These are phyloP conservation scores for Diaperis boleti DNA, from an alignment of 2,888 invertebrate species.

Conservation along the genomic window DNA sequence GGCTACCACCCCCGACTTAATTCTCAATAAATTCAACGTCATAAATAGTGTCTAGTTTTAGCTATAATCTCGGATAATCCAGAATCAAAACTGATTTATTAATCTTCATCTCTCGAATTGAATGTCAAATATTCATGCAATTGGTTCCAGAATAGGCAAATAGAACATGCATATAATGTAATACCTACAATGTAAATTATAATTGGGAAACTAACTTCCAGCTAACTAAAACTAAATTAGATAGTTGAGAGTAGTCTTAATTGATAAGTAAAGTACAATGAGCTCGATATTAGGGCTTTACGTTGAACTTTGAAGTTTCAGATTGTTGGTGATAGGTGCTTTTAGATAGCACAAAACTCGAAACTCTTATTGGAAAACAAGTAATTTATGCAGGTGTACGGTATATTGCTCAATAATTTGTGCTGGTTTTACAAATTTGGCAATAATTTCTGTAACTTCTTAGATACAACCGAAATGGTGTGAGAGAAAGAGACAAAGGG, in stretches of 20 bases:
- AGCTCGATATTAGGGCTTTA: background rate
- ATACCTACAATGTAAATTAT: background rate
- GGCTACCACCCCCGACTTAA: no score
- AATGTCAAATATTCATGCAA: no score
- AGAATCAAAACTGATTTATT: background rate
- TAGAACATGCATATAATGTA: no score
- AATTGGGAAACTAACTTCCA: slow-evolving; percentile 3
- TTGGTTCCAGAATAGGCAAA: no score
- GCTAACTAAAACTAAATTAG: slow-evolving; percentile 4
- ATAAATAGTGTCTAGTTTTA: background rate
- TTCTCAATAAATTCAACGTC: background rate
- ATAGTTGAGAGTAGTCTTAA: slow-evolving; percentile 5
- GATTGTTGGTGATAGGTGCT: background rate
- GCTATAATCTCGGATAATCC: background rate
- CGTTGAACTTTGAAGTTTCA: background rate
- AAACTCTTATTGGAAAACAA: no score
- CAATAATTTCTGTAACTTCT: no score
- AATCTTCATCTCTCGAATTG: no score
- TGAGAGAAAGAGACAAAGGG: no score
- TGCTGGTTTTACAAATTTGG: no score
- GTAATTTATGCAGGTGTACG: no score
- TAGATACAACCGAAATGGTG: no score
- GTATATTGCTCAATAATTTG: no score
- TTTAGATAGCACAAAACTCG: background rate
- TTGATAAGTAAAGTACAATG: slow-evolving; percentile 1